Conservation (phyloP, 2,888 invertebrate genomes). For the Cataglyphis livida region DNA sequence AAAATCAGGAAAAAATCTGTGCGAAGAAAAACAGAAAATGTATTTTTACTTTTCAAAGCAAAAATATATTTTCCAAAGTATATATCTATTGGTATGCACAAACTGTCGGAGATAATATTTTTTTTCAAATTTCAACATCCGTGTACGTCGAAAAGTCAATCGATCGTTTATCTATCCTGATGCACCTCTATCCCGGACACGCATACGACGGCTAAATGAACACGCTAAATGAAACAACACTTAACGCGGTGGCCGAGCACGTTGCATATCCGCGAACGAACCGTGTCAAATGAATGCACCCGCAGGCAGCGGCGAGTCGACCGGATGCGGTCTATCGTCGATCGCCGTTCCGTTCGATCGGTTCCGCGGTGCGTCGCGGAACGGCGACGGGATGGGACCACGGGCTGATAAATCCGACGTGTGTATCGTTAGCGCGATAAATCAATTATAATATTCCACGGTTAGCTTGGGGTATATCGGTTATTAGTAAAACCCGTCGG, state of each 20-base stretch:
- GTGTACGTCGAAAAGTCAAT: background rate
- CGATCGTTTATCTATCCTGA: background rate
- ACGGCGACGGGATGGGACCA: constrained; percentile 71
- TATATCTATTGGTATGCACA: background rate
- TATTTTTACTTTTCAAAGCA: background rate
- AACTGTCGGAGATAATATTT: background rate
- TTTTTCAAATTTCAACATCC: background rate
- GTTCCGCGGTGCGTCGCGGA: constrained; percentile 64
- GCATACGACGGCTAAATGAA: constrained; percentile 54
- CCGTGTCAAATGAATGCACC: constrained; percentile 67
- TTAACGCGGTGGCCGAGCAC: constrained; percentile 55
- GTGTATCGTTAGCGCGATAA: constrained; percentile 80
- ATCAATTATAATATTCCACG: constrained; percentile 86
- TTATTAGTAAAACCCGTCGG: constrained; percentile 85
- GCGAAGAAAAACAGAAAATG: background rate
- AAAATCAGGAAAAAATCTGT: background rate
- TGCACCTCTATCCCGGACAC: background rate
- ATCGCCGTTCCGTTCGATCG: constrained; percentile 75
- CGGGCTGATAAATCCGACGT: constrained; percentile 83
- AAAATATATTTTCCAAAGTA: background rate
- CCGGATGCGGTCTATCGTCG: constrained; percentile 72
- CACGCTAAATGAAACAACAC: constrained; percentile 53
- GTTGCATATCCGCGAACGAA: constrained; percentile 65
- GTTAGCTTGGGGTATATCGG: constrained; percentile 84
- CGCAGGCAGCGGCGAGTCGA: constrained; percentile 59